These are phyloP conservation scores for Urocitellus parryii DNA, from an alignment of 2,113 vertebrate species.

Conservation along the genomic window DNA sequence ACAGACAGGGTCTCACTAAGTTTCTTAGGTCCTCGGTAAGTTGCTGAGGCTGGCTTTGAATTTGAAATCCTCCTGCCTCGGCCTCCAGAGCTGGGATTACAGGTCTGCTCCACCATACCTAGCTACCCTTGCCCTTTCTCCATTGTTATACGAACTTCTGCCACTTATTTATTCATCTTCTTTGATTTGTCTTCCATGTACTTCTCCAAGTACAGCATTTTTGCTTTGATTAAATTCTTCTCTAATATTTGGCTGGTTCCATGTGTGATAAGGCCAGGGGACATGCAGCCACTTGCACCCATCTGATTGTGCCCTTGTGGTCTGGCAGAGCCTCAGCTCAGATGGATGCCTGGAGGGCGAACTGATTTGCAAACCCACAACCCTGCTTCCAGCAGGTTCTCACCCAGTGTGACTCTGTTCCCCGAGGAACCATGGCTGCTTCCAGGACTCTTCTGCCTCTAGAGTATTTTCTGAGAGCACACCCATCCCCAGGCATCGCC, in stretches of 20 bases:
- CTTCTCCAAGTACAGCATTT: background rate
- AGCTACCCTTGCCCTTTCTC: background rate
- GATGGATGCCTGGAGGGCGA: background rate
- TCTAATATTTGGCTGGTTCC: background rate
- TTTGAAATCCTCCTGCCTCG: too few species aligned
- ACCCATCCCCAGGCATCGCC: fast-evolving
- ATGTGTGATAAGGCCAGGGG: background rate
- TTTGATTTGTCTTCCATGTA: too few species aligned
- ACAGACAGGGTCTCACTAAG: too few species aligned
- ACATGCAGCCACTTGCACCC: background rate
- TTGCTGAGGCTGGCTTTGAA: too few species aligned
- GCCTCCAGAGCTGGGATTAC: too few species aligned
- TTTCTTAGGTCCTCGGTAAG: too few species aligned
- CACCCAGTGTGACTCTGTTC: background rate
- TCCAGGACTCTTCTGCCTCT: background rate
- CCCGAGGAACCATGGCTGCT: background rate
- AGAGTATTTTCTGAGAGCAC: background rate
- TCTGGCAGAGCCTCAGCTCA: background rate
- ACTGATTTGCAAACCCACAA: background rate
- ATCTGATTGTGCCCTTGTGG: too few species aligned
- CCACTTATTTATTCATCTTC: too few species aligned
- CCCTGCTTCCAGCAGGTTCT: background rate
- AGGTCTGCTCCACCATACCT: too few species aligned
- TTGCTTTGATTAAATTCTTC: background rate
- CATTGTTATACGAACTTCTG: too few species aligned